Evolutionary conservation across 2,888 invertebrate genomes (phyloP), one percentile per base, ranked within the genome.

Genomic region (Cantharis lateralis): DNA sequence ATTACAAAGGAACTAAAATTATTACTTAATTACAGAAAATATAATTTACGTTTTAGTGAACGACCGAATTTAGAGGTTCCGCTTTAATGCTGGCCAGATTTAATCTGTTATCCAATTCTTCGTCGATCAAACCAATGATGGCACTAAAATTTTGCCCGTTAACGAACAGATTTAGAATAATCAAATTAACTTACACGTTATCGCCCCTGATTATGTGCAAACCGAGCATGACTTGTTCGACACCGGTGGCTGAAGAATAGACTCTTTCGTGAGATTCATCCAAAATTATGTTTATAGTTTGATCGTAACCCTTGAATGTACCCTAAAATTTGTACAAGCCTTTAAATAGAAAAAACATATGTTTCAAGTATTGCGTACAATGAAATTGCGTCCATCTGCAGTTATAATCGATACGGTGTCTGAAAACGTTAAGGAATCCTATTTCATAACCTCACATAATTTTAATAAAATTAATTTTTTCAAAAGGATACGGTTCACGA

Each of bases 191-290:
- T 91, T 90, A 95, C 91, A 99, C 96, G 90, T 99, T 99, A 86
- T 99, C 99, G 78, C 99, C 99, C 84, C 99, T 91, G 82, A 99
- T 97, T 80, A 99, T 98, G 87, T 99, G 99, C 72, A 99, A 91
- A 18, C 99, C 99, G 66, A 99, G 91, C 76, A 98, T 96, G 76
- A 99, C 98, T 89, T 96, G 96, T 85, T 97, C 96, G 48, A 99
- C 96, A 28, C 99, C 99, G 82, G 95, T 92, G 1, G 94, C 93
- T 10, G 95, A 93, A 70, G 97, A 98, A 89, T 97, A 99, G n/a
- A 99, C 98, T 84, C 99, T 91, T 88, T 99, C 99, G 86, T 98
- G 98, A 48, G 98, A 98, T 88, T 99, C 99, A 86, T 99, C 98
- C 80, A 99, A 90, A 84, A 99, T 98, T 81, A 99, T 91, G 87